These are phyloP conservation scores for Donacobius atricapilla DNA, from an alignment of 2,113 vertebrate genomes.

Conservation along the genomic window DNA sequence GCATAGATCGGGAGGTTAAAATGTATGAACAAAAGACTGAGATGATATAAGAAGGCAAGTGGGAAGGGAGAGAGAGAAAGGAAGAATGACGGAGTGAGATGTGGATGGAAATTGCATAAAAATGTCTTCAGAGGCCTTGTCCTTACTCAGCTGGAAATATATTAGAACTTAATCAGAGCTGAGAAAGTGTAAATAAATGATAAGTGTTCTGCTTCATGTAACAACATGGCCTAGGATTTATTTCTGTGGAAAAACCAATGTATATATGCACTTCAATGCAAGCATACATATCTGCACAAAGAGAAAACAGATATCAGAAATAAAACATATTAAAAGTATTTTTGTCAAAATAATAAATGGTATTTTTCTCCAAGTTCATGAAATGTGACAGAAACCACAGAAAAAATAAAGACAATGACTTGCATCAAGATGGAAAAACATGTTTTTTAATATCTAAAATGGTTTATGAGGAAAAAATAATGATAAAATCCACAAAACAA, in stretches of 20 bases:
- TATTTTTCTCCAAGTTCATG: not conserved
- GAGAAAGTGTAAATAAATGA: conserved; percentile 12
- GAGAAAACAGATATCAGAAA: not conserved
- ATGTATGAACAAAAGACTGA: not conserved
- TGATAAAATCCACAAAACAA: not conserved
- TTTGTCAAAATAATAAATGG: not conserved
- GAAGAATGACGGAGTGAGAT: not conserved
- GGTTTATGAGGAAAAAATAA: not conserved
- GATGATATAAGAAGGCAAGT: not conserved
- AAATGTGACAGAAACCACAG: not conserved
- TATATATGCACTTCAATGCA: not conserved
- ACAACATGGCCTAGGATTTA: not conserved
- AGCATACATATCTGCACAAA: not conserved
- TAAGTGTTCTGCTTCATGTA: not conserved
- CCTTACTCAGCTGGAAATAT: not conserved
- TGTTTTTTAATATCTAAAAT: not conserved
- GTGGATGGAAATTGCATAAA: not conserved
- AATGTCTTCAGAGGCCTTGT: not conserved
- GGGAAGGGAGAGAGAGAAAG: not conserved
- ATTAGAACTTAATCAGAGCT: not conserved
- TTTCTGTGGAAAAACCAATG: not conserved
- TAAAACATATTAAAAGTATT: not conserved
- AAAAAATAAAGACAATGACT: not conserved
- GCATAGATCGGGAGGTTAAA: not conserved
- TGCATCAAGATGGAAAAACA: not conserved